Base-by-base conservation (phyloP, 1,140 invertebrate species). In the Latrodectus geometricus region DNA sequence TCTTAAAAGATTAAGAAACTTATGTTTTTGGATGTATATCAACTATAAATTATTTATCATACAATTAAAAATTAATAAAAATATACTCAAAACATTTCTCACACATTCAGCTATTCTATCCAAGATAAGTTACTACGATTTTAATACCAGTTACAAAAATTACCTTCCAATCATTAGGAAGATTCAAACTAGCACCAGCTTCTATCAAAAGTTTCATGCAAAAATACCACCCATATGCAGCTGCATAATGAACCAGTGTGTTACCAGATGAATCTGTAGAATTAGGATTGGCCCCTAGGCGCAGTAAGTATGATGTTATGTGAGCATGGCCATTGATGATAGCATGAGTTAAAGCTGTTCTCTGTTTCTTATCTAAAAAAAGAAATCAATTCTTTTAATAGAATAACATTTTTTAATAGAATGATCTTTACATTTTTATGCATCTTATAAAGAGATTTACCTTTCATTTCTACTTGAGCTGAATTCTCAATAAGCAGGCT, bases 151-250 rank as follows among this genome's bases (percentile, higher is more conserved):
- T 5, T 35, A 56, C 80, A 68, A 66, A 87, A 54, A 3, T 81
- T 88, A 92, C 90, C 90, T 93, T 92, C 92, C 93, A 93, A 68
- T 92, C 90, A 89, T 93, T 93, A 23, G 89, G 81, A 35, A 89
- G 85, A 89, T 91, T 90, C 15, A 91, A 88, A 61, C 90, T 89
- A 9, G 91, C 92, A 15, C 92, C 92, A 74, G 91, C 91, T 87
- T 93, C 91, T 12, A 93, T 88, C 21, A 93, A 89, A 17, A 93
- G 87, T 77, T 92, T 91, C 15, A 92, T 88, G 81, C 91, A 91
- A 89, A 92, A 92, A 85, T 92, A 91, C 92, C 93, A 93, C 11
- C 93, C 93, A 90, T 93, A 93, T 0, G 93, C 93, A 86, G 91
- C 90, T 4, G 93, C 93, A 89, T 93, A 93, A 88, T 93, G 93